Evolutionary conservation across 2,797 vertebrate species (phyloP), one percentile per base, ranked within the genome.

Genomic region (Darevskia nairensis): DNA sequence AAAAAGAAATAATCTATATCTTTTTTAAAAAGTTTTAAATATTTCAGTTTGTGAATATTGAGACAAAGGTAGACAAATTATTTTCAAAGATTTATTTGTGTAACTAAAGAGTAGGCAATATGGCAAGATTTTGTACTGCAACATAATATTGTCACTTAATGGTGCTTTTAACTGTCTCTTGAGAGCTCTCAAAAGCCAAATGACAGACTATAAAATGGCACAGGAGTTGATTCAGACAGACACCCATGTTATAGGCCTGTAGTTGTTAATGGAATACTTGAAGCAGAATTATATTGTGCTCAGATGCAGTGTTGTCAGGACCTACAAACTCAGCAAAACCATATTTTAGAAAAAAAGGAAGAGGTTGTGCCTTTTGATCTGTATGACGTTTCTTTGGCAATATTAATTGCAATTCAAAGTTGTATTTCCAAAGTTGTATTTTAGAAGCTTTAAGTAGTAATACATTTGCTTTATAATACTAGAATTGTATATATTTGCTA

Each of bases 401-500:
- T 64, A 23, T 64, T 23, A 64, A 64, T 23, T 64, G 61, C 61
- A 64, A 23, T 23, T 64, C 61, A 80, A 50, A 23, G 21, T 64
- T 64, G 6, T 8, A 64, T 19, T 64, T 64, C 61, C 55, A 35
- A 85, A 88, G 71, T 84, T 91, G 0, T 91, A 59, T 75, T 89
- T 91, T 88, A 86, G 13, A 61, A 77, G n/a, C 25, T 23, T 32
- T 78, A 29, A 61, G 61, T 64, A 64, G 19, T 87, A 93, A 93
- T 94, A 84, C 76, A 80, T 93, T 94, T 92, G 72, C 88, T 92
- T 88, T 90, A 93, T 90, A 91, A 59, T 68, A 50, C 8, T 83
- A 11, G 17, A 32, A 55, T 35, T 84, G 10, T 44, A 27, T 66
- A 5, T 55, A 35, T 83, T 50, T 11, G 10, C 8, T 23, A n/a